Base-by-base conservation (phyloP, 2,888 invertebrate genomes). In the Tridacna gigas region DNA sequence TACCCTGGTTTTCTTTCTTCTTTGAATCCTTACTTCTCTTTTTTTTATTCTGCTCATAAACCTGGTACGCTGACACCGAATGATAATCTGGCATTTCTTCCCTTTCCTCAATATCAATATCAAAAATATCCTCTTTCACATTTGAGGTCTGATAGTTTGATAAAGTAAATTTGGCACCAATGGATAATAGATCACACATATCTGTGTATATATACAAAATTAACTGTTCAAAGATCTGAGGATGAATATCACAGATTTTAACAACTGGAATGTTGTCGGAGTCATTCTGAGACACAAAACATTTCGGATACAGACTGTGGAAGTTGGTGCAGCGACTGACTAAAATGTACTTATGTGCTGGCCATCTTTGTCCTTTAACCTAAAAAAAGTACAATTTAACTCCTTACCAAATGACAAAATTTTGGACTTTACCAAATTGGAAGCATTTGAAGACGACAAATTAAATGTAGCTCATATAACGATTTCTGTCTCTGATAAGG, bases 261-360 rank as follows among this genome's bases (percentile, higher is more conserved):
- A 97, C 92, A 0, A 94, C 92, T 0, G 87, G 86, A n/a, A 77
- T 76, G 28, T 88, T 74, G 28, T 88, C 88, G n/a, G 48, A 74
- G 11, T 82, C 77, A 37, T 79, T 77, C 12, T 28, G 63, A 11
- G 80, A 75, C 22, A 76, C 73, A 69, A 66, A 65, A 67, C 75
- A 75, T 67, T 82, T 84, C 12, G 77, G 80, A 20, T 93, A 83
- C 15, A 92, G 82, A 77, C 92, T 91, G 51, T 89, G 96, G 12
- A 97, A 95, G 26, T 96, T 96, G 12, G 96, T 96, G 82, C 97
- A 96, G 86, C 96, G 96, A 0, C 96, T 96, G 0, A 96, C 96
- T 0, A 98, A 93, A 75, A 98, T 96, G 94, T 96, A 97, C 89
- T 96, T 96, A 94, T 98, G 98, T 0, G 97, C 97, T 0, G 97